These are phyloP conservation scores for Synodontis membranacea DNA, from an alignment of 2,113 vertebrate species.

Conservation along the genomic window DNA sequence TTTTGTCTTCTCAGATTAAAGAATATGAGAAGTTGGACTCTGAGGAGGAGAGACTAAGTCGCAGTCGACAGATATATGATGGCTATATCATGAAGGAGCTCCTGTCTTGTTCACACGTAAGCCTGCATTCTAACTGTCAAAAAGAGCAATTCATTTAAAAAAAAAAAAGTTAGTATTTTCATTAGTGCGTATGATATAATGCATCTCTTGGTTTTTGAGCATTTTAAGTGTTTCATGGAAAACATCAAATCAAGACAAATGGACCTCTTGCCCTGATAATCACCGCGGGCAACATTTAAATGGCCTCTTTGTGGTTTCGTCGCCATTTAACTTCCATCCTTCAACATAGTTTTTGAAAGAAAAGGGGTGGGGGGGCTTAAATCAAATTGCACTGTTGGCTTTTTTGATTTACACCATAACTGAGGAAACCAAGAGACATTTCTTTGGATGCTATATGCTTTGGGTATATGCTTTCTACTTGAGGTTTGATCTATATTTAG, in stretches of 20 bases:
- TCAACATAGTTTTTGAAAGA: neutral
- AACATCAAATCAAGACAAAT: neutral
- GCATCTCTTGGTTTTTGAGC: neutral
- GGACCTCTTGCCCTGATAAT: neutral
- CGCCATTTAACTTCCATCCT: neutral
- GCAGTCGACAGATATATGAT: conserved; percentile 94
- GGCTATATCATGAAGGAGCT: conserved; percentile 97
- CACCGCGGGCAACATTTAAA: neutral
- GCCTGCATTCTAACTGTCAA: conserved; percentile 42
- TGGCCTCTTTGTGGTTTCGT: neutral
- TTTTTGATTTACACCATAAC: neutral
- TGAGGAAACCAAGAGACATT: neutral
- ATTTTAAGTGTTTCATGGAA: neutral
- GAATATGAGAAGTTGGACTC: conserved; percentile 96
- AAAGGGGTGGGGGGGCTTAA: neutral
- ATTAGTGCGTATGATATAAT: neutral
- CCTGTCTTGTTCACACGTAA: conserved; percentile 92
- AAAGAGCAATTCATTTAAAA: neutral
- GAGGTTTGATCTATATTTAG: neutral
- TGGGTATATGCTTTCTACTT: neutral
- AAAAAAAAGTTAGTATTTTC: neutral
- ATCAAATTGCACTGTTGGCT: neutral
- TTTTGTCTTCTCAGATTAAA: conserved; percentile 76
- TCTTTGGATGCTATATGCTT: neutral
- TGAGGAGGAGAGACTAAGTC: conserved; percentile 83